Conservation (phyloP, 2,113 vertebrate species). For the Drymodes brunneopygia region DNA sequence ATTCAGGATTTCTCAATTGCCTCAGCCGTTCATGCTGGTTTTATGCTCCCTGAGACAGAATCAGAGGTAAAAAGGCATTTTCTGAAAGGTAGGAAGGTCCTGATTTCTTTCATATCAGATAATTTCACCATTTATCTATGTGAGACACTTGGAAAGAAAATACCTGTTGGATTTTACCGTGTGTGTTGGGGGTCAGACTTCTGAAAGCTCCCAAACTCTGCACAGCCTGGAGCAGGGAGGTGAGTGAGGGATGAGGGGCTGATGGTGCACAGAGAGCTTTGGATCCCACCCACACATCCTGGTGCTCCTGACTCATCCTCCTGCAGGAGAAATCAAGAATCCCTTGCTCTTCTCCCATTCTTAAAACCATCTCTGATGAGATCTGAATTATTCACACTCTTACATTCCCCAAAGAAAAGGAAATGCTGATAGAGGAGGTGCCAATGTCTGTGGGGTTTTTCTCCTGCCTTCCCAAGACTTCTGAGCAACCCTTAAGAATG, state of each 20-base stretch:
- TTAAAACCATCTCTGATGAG: background rate
- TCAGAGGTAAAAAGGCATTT: background rate
- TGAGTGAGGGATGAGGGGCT: background rate
- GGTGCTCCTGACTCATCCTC: background rate
- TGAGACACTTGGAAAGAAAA: background rate
- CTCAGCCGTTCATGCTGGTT: background rate
- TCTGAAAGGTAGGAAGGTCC: background rate
- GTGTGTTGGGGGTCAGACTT: background rate
- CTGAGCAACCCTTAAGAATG: background rate
- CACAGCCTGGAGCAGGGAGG: background rate
- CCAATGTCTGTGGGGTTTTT: background rate
- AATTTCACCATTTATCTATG: background rate
- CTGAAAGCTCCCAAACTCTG: background rate
- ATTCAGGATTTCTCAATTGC: slow-evolving; percentile 6
- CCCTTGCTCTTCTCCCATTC: background rate
- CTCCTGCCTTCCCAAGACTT: background rate
- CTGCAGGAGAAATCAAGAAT: background rate
- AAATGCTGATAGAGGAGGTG: background rate
- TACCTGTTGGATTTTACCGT: fast-evolving
- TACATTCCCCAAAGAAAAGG: background rate
- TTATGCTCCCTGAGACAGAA: background rate
- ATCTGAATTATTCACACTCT: background rate
- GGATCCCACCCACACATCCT: background rate
- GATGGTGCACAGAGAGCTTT: background rate
- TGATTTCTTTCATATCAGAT: background rate